These are phyloP conservation scores for Saccostrea cuccullata DNA, from an alignment of 1,140 invertebrate species.

Conservation along the genomic window DNA sequence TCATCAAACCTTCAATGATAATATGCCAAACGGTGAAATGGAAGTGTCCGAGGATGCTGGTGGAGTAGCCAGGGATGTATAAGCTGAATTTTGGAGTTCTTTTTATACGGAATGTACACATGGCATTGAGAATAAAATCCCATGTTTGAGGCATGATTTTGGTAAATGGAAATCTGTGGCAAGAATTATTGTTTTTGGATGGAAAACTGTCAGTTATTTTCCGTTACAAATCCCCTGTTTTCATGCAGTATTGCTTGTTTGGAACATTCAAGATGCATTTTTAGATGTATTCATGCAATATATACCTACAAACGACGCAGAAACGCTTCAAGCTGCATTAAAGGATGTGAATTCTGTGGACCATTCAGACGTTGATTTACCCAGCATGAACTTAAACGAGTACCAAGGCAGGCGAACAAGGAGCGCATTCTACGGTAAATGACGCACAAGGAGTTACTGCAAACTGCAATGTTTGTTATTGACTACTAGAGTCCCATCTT, in stretches of 20 bases:
- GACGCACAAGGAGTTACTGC: constrained; percentile 53
- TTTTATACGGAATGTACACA: constrained; percentile 57
- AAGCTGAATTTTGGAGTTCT: constrained; percentile 53
- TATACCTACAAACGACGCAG: constrained; percentile 45
- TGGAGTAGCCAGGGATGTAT: constrained; percentile 50
- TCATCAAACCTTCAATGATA: constrained; percentile 45
- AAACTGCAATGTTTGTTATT: constrained; percentile 51
- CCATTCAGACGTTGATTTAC: constrained; percentile 45
- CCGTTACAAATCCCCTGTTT: constrained; percentile 49
- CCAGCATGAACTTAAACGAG: constrained; percentile 35
- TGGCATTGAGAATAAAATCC: constrained; percentile 47
- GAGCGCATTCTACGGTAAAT: constrained; percentile 41
- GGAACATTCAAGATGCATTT: constrained; percentile 6
- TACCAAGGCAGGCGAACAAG: constrained; percentile 47
- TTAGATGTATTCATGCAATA: constrained; percentile 52
- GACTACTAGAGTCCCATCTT: constrained; percentile 46
- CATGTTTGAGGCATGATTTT: constrained; percentile 58
- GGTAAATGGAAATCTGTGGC: constrained; percentile 56
- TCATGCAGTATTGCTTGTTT: constrained; percentile 52
- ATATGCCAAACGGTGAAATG: constrained; percentile 55
- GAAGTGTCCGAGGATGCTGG: constrained; percentile 53
- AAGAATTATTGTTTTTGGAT: constrained; percentile 56
- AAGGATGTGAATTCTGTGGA: constrained; percentile 40
- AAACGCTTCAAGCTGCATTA: constrained; percentile 37
- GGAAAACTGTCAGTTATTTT: constrained; percentile 50